A percentile compares a stretch with the other conserved stretches of the same genome.
Evolutionary conservation across 2,888 invertebrate species (phyloP).

Genomic region (Cryptocephalus moraei): DNA sequence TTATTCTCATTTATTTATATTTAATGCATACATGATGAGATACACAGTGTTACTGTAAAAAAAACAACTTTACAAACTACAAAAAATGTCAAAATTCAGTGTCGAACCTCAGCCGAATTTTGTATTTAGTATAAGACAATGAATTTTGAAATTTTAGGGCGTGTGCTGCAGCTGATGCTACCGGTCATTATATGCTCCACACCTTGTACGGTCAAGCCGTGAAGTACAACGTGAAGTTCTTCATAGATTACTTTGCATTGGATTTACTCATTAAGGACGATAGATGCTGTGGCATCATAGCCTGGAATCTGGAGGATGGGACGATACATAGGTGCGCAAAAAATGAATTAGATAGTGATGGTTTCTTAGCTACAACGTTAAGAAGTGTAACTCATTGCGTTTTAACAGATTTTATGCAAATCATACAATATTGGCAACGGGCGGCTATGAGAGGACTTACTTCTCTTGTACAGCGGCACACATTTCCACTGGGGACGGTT

Average conservation of each 20-base stretch:
- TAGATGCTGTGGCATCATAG: slow-evolving; percentile 50
- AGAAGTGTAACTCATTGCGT: too few relatives aligned
- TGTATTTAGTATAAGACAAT: background rate
- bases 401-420: slow-evolving; percentile 20
- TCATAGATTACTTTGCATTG: slow-evolving; percentile 60
- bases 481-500: slow-evolving; percentile 94
- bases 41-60: too few relatives aligned
- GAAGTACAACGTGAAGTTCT: slow-evolving; percentile 58
- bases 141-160: slow-evolving; percentile 31
- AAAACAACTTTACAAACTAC: too few relatives aligned
- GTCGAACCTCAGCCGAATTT: too few relatives aligned
- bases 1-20: too few relatives aligned
- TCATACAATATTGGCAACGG: slow-evolving; percentile 55
- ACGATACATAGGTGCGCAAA: slow-evolving; percentile 42
- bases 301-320: slow-evolving; percentile 60
- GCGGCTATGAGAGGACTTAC: slow-evolving; percentile 79
- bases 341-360: too few relatives aligned
- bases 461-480: slow-evolving; percentile 97
- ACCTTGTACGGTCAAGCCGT: slow-evolving; percentile 61
- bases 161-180: slow-evolving; percentile 59
- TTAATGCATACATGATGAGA: too few relatives aligned
- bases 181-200: slow-evolving; percentile 60
- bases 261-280: slow-evolving; percentile 59
- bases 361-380: too few relatives aligned
- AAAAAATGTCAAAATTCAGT: too few relatives aligned